Evolutionary conservation across 1,140 invertebrate genomes (phyloP).

Genomic region (Caenorhabditis elegans): DNA sequence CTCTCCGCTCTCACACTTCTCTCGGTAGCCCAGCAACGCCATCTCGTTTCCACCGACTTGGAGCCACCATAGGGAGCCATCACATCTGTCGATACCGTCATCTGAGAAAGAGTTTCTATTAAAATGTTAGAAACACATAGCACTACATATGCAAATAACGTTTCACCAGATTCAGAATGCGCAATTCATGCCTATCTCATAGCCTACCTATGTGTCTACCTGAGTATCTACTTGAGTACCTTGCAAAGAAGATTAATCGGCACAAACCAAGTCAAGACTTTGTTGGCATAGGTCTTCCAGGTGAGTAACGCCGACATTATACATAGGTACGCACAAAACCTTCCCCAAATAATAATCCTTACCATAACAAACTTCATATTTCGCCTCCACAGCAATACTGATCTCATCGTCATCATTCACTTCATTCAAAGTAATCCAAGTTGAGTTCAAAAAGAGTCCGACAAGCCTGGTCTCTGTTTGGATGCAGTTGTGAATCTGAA

Average conservation of each 20-base stretch:
- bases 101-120: not conserved
- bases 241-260: too few species aligned
- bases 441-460: not conserved
- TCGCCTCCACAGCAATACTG: not conserved
- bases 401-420: not conserved
- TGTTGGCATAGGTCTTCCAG: too few species aligned
- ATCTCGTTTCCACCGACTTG: not conserved
- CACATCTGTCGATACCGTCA: not conserved
- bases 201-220: too few species aligned
- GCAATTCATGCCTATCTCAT: too few species aligned
- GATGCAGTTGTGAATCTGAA: not conserved
- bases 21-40: not conserved
- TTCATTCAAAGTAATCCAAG: not conserved
- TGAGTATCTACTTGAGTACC: too few species aligned
- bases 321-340: too few species aligned
- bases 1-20: not conserved
- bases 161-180: too few species aligned
- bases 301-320: too few species aligned
- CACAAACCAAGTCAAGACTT: too few species aligned
- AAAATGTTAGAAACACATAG: not conserved
- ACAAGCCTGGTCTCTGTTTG: not conserved
- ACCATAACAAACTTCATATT: not conserved
- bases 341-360: too few species aligned
- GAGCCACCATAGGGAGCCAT: not conserved
- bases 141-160: too few species aligned